These are phyloP conservation scores for Drosophila paramelanica DNA, from an alignment of 2,888 invertebrate species.

Conservation along the genomic window DNA sequence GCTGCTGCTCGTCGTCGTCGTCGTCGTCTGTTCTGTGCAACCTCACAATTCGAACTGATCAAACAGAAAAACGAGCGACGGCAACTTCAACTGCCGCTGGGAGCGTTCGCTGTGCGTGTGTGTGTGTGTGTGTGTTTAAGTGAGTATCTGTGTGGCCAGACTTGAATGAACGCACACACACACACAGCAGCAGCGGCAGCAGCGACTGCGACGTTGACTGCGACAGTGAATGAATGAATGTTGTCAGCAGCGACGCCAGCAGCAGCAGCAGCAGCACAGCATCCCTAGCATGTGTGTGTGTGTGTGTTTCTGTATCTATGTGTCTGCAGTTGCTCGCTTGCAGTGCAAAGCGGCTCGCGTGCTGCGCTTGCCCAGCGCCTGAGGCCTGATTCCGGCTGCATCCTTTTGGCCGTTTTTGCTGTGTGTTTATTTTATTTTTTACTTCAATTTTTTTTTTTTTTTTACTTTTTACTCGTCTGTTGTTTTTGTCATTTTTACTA, in stretches of 20 bases:
- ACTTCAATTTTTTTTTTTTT: slow-evolving; percentile 23
- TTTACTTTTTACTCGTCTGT: slow-evolving; percentile 32
- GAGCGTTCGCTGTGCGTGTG: slow-evolving; percentile 7
- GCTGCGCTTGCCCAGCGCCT: slow-evolving; percentile 64
- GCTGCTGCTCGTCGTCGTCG: slow-evolving; percentile 7
- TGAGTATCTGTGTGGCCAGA: slow-evolving; percentile 53
- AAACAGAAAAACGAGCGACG: slow-evolving; percentile 76
- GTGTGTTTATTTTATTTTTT: slow-evolving; percentile 40
- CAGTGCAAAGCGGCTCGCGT: slow-evolving; percentile 60
- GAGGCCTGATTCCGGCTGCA: slow-evolving; percentile 54
- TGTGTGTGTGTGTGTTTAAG: slow-evolving; percentile 15
- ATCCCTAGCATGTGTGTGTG: slow-evolving; percentile 48
- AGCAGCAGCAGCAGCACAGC: slow-evolving; percentile 65
- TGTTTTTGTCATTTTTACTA: slow-evolving; percentile 78
- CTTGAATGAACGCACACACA: slow-evolving; percentile 53
- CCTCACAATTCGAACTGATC: slow-evolving; percentile 85
- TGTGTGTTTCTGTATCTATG: slow-evolving; percentile 30
- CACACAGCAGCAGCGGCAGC: slow-evolving; percentile 10
- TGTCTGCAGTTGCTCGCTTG: slow-evolving; percentile 17
- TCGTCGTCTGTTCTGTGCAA: slow-evolving; percentile 74
- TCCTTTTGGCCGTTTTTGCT: slow-evolving; percentile 70
- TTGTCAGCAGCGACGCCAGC: slow-evolving; percentile 43
- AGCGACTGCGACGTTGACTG: slow-evolving; percentile 4
- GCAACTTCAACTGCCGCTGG: slow-evolving; percentile 37
- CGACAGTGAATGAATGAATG: slow-evolving; percentile 66